Evolutionary conservation across 2,888 invertebrate species (phyloP).

Genomic region (Apoda limacodes): DNA sequence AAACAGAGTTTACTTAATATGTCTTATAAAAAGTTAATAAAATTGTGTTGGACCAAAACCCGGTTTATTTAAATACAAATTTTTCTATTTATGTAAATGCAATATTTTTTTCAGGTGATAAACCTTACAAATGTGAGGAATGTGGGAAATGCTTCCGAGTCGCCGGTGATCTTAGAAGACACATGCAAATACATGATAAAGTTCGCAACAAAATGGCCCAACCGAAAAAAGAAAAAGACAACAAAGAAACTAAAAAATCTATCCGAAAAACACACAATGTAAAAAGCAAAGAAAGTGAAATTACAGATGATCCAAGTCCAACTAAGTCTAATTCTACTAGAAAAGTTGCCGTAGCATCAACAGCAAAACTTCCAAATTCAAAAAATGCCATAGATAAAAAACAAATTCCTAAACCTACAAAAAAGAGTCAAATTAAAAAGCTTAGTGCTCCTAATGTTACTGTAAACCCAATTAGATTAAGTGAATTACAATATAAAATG

Average conservation of each 20-base stretch:
- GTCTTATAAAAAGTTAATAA: too few relatives aligned
- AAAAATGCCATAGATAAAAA: constrained; percentile 25
- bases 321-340: constrained; percentile 4
- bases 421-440: constrained; percentile 28
- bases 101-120: constrained; percentile 81
- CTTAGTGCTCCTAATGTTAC: constrained; percentile 45
- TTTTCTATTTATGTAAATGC: too few relatives aligned
- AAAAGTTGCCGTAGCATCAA: constrained; percentile 12
- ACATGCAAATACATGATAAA: constrained; percentile 76
- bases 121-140: constrained; percentile 79
- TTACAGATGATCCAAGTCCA: constrained; percentile 1
- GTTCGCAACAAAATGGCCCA: constrained; percentile 29
- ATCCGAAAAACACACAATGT: constrained; percentile 14
- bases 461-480: constrained; percentile 21
- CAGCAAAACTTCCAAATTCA: constrained; percentile 14
- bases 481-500: constrained; percentile 32
- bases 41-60: too few relatives aligned
- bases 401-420: constrained; percentile 20
- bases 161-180: constrained; percentile 85
- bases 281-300: constrained; percentile 14
- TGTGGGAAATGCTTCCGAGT: constrained; percentile 88
- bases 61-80: too few relatives aligned
- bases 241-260: constrained; percentile 14
- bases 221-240: constrained; percentile 17
- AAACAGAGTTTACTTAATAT: too few relatives aligned